Base-by-base conservation (phyloP, 2,797 vertebrate genomes). In the Manis javanica region DNA sequence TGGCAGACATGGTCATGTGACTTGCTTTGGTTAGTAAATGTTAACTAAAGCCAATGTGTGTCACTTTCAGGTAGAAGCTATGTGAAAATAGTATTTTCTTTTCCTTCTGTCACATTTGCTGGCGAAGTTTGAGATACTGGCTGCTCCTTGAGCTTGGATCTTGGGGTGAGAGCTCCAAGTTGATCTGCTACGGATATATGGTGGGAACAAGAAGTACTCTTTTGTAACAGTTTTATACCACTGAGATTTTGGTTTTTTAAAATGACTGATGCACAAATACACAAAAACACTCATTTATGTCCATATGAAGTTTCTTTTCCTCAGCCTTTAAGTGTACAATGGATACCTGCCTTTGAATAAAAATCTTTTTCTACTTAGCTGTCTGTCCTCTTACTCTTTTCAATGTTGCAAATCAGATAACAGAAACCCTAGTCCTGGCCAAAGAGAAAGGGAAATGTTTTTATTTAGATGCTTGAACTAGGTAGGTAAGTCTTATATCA, bases 201-300 rank as follows among this genome's bases (percentile, higher is more conserved):
- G 23, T 63, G 7, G 63, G 42, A 85, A 66, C 15, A 85, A 96
- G 42, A 92, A 91, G 66, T n/a, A 79, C 92, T 82, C 37, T 39
- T 64, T 95, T 64, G 24, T 79, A 88, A 46, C 92, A 88, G 78
- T 93, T 87, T 86, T 90, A 31, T 68, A 87, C 14, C 42, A 59
- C 19, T 23, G 64, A 88, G 29, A 12, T 81, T 77, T 82, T 39
- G 12, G 7, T 5, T 63, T 46, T 75, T 89, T 75, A 1, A 84
- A 78, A 77, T 61, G 23, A 87, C 37, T 39, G 29, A 89, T 53
- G 61, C 23, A 63, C 37, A 90, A 57, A 85, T 85, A 55, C 7
- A 68, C 42, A 94, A 2, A 77, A 87, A 31, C n/a, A 55, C 31
- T 63, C 42, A 81, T 49, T 24, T 71, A 3, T 69, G 82, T 77